A percentile compares a stretch with the other conserved stretches of the same genome.
phyloP scores from a whole-genome alignment of 2,113 vertebrate species.

The Orcinus orca region DNA sequence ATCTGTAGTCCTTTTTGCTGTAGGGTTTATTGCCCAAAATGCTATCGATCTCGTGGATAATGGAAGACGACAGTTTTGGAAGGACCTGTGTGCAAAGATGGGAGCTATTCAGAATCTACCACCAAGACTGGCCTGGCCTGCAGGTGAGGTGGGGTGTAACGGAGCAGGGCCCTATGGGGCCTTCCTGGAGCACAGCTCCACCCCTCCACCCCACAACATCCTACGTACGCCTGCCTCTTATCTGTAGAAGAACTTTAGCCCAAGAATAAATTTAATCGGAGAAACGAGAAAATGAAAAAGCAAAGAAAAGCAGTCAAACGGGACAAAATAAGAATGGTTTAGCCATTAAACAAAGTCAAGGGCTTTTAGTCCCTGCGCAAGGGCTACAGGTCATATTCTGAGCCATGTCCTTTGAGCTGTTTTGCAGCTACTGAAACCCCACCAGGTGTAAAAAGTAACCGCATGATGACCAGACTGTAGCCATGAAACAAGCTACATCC shows the following conservation, averaged over 20 bases:
- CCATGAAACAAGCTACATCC: background rate
- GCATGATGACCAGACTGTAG: background rate
- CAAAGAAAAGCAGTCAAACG: background rate
- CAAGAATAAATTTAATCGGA: background rate
- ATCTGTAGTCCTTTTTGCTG: slow-evolving; percentile 99
- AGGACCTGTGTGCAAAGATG: slow-evolving; percentile 87
- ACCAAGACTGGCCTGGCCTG: background rate
- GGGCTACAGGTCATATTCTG: background rate
- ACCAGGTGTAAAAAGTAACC: background rate
- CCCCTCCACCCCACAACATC: background rate
- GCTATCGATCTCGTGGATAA: slow-evolving; percentile 97
- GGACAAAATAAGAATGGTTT: background rate
- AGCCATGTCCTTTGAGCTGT: background rate
- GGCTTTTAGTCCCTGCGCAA: background rate
- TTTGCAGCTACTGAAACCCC: background rate
- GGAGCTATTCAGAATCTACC: background rate
- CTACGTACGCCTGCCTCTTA: background rate
- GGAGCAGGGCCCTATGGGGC: background rate
- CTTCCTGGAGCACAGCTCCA: background rate
- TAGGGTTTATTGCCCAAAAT: slow-evolving; percentile 99
- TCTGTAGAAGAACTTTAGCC: background rate
- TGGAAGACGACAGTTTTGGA: slow-evolving; percentile 97
- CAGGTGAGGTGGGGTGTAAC: rapidly evolving
- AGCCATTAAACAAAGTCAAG: background rate
- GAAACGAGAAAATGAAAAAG: background rate